Evolutionary conservation across 2,888 invertebrate genomes (phyloP).

Genomic region (Dyspetes luteomarginatus): DNA sequence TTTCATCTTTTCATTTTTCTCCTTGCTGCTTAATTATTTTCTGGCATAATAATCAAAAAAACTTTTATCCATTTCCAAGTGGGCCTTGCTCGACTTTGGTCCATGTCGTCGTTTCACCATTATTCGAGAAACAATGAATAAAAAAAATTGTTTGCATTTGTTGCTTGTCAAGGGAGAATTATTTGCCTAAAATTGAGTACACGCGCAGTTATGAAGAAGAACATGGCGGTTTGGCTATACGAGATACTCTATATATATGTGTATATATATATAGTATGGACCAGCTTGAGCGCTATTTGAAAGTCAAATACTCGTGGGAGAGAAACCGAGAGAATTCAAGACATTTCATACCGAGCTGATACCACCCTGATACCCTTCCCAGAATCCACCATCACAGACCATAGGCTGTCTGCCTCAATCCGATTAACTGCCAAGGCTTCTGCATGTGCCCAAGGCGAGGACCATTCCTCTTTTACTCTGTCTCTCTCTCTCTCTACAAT

Average conservation of each 20-base stretch:
- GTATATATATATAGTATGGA: too few relatives aligned
- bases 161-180: slow-evolving; percentile 66
- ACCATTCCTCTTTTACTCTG: slow-evolving; percentile 18
- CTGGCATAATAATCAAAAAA: too few relatives aligned
- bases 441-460: slow-evolving; percentile 31
- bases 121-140: slow-evolving; percentile 54
- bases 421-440: slow-evolving; percentile 53
- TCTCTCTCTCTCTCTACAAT: slow-evolving; percentile 9
- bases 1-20: too few relatives aligned
- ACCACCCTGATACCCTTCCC: slow-evolving; percentile 69
- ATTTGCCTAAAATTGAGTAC: slow-evolving; percentile 75
- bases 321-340: slow-evolving; percentile 71
- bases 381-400: slow-evolving; percentile 13
- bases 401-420: slow-evolving; percentile 46
- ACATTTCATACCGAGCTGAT: slow-evolving; percentile 73
- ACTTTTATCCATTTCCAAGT: too few relatives aligned
- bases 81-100: too few relatives aligned
- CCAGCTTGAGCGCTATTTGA: slow-evolving; percentile 62
- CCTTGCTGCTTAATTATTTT: too few relatives aligned
- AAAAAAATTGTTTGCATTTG: slow-evolving; percentile 21
- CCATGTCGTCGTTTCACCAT: too few relatives aligned
- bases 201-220: slow-evolving; percentile 71
- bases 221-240: slow-evolving; percentile 23
- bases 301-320: slow-evolving; percentile 67
- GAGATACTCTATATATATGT: too few relatives aligned